phyloP scores from a whole-genome alignment of 1,140 invertebrate genomes.

The Dinothrombium tinctorium region DNA sequence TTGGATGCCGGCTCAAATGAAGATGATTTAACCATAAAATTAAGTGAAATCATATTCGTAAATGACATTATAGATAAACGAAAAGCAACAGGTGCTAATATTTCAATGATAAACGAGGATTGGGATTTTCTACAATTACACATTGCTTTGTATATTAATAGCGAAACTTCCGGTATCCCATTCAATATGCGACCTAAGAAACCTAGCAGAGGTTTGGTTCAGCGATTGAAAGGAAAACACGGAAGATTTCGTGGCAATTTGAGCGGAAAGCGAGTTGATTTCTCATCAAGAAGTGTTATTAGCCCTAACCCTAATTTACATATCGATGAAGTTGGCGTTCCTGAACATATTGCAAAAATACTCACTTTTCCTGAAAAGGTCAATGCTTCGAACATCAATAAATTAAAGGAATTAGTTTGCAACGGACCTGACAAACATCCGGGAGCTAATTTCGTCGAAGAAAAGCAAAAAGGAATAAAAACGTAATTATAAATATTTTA shows the following conservation, averaged over 20 bases:
- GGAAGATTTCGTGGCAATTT: slow-evolving; percentile 93
- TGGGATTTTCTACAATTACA: slow-evolving; percentile 94
- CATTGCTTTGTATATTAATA: slow-evolving; percentile 85
- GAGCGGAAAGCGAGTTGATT: slow-evolving; percentile 99
- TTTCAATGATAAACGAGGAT: slow-evolving; percentile 62
- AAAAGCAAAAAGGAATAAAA: slow-evolving; percentile 38
- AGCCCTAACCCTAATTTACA: slow-evolving; percentile 96
- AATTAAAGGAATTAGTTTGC: slow-evolving; percentile 55
- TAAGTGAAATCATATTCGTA: slow-evolving; percentile 82
- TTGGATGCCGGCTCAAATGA: slow-evolving; percentile 95
- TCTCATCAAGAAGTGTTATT: slow-evolving; percentile 96
- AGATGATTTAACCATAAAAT: slow-evolving; percentile 92
- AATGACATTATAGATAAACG: slow-evolving; percentile 78
- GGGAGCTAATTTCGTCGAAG: slow-evolving; percentile 66
- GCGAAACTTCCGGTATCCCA: slow-evolving; percentile 84
- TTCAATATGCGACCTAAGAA: slow-evolving; percentile 77
- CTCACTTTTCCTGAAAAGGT: slow-evolving; percentile 84
- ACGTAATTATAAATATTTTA: slow-evolving; percentile 23
- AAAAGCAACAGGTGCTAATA: slow-evolving; percentile 53
- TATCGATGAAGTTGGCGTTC: slow-evolving; percentile 95
- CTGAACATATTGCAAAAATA: slow-evolving; percentile 79
- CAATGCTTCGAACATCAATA: slow-evolving; percentile 60
- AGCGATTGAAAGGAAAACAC: slow-evolving; percentile 79
- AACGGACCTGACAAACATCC: slow-evolving; percentile 85
- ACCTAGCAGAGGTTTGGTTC: slow-evolving; percentile 62